Conservation (phyloP, 2,797 vertebrate species). For the Pseudomugil gertrudae region DNA sequence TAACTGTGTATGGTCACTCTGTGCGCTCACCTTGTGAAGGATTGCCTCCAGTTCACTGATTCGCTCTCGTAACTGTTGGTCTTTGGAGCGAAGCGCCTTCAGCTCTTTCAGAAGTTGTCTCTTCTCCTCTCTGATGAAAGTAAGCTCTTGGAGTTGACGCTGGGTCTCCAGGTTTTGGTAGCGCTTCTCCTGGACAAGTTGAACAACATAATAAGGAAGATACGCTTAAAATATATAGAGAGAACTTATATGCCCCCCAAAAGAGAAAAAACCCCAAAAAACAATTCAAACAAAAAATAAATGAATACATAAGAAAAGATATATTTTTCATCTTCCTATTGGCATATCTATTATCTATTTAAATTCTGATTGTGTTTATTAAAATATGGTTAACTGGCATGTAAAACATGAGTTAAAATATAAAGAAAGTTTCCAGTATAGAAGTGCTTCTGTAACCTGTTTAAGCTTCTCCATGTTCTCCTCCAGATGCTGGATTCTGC, state of each 20-base stretch:
- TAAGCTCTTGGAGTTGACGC: constrained; percentile 78
- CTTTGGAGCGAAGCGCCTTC: constrained; percentile 81
- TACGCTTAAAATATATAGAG: not conserved
- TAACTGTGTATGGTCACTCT: not conserved
- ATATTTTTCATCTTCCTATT: not conserved
- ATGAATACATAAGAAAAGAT: too few relatives aligned
- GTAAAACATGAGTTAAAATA: not conserved
- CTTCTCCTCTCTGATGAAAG: constrained; percentile 76
- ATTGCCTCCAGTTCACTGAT: constrained; percentile 82
- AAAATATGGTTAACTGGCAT: not conserved
- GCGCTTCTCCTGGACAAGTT: constrained; percentile 81
- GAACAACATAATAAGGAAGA: not conserved
- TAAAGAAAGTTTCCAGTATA: not conserved
- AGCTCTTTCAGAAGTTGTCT: constrained; percentile 81
- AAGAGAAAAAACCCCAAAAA: too few relatives aligned
- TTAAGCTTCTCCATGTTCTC: constrained; percentile 79
- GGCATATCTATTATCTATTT: not conserved
- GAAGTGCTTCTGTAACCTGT: constrained; percentile 75
- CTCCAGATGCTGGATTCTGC: constrained; percentile 87
- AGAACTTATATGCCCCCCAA: not conserved
- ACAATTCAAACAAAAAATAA: too few relatives aligned
- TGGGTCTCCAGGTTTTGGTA: constrained; percentile 79
- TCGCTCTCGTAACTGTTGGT: constrained; percentile 79
- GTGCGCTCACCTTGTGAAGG: constrained; percentile 84
- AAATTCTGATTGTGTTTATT: not conserved